Evolutionary conservation across 2,797 vertebrate genomes (phyloP).

Genomic region (Columba guinea): DNA sequence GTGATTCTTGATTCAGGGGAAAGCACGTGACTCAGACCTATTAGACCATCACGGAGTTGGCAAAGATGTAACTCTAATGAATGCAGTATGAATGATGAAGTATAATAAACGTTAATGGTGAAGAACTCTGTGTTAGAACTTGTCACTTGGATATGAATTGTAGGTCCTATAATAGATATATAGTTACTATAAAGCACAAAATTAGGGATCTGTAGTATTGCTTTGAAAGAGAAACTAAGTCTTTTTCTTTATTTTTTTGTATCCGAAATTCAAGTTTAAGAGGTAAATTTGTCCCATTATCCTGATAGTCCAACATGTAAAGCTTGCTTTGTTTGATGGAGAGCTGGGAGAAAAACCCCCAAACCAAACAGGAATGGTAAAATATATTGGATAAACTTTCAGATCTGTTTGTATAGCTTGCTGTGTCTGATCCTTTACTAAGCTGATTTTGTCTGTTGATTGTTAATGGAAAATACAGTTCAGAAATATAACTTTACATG

Average conservation of each 20-base stretch:
- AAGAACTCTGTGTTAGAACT: slow-evolving; percentile 12
- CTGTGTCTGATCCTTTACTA: neutral
- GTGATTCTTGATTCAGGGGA: neutral
- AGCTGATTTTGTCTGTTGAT: slow-evolving; percentile 2
- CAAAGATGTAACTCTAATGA: neutral
- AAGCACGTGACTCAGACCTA: neutral
- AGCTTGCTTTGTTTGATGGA: neutral
- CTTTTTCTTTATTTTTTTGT: neutral
- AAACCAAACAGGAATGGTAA: neutral
- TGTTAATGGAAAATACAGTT: slow-evolving; percentile 14
- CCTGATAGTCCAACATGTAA: neutral
- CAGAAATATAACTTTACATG: neutral
- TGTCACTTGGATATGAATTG: slow-evolving; percentile 12
- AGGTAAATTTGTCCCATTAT: neutral
- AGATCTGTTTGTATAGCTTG: neutral
- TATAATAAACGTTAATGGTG: slow-evolving; percentile 2
- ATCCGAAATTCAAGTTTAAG: neutral
- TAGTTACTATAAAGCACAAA: neutral
- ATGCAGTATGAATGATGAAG: neutral
- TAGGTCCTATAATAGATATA: neutral
- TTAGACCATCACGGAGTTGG: neutral
- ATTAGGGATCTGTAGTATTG: neutral
- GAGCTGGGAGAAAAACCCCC: neutral
- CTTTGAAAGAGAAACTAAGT: neutral
- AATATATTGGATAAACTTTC: neutral